Conservation (phyloP, 2,113 vertebrate species). For the rat (Rattus norvegicus) region GRCr8 NC_086022.1:86311501-86312000, state of each 20-base stretch:
- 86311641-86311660: slow-evolving; percentile 5
- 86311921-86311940: background rate
- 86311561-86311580: background rate
- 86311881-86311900: background rate
- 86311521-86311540: slow-evolving; percentile 9
- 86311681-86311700: slow-evolving; percentile 45
- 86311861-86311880: slow-evolving; percentile 42
- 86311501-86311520: background rate
- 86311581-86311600: background rate
- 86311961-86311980: background rate
- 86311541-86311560: background rate
- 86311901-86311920: slow-evolving; percentile 35
- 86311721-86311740: slow-evolving; percentile 43
- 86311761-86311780: slow-evolving; percentile 51
- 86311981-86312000: slow-evolving; percentile 3
- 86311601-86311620: background rate
- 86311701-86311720: background rate
- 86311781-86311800: slow-evolving; percentile 43
- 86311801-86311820: background rate
- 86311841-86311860: background rate
- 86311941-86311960: background rate
- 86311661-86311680: slow-evolving; percentile 53
- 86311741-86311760: slow-evolving; percentile 55
- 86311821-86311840: slow-evolving; percentile 25
- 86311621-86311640: background rate